phyloP scores from a whole-genome alignment of 2,888 invertebrate species.

The Lycocerus yunnanus region DNA sequence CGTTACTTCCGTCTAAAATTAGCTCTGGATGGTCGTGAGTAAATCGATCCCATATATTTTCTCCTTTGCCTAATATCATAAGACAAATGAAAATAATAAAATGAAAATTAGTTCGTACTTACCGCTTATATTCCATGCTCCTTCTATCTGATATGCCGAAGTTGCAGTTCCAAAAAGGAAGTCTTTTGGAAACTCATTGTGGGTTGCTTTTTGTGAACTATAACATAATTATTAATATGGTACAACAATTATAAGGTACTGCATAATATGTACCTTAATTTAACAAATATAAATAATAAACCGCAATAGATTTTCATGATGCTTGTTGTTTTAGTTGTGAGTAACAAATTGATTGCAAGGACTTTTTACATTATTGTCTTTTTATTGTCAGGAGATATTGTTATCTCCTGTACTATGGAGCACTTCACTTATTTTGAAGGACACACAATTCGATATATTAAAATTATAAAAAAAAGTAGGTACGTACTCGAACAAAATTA shows the following conservation, averaged over 20 bases:
- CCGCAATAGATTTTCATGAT: no score
- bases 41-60: slow-evolving; percentile 71
- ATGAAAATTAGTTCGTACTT: slow-evolving; percentile 15
- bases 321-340: not conserved
- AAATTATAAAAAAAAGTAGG: no score
- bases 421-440: not conserved
- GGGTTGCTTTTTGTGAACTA: not conserved
- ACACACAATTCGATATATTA: no score
- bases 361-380: not conserved
- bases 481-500: no score
- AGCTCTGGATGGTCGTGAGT: slow-evolving; percentile 59
- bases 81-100: not conserved
- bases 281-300: not conserved
- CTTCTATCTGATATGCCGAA: slow-evolving; percentile 66
- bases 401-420: not conserved
- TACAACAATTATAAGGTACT: not conserved
- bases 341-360: not conserved
- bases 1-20: slow-evolving; percentile 61
- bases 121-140: slow-evolving; percentile 59
- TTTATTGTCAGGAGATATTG: not conserved
- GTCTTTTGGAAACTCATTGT: slow-evolving; percentile 8
- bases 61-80: slow-evolving; percentile 60
- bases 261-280: not conserved
- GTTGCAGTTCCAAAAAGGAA: slow-evolving; percentile 64
- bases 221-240: not conserved